Percentiles rank a stretch among this genome's conserved stretches.
Conservation (phyloP, 2,113 vertebrate genomes). For the Grus americana region DNA sequence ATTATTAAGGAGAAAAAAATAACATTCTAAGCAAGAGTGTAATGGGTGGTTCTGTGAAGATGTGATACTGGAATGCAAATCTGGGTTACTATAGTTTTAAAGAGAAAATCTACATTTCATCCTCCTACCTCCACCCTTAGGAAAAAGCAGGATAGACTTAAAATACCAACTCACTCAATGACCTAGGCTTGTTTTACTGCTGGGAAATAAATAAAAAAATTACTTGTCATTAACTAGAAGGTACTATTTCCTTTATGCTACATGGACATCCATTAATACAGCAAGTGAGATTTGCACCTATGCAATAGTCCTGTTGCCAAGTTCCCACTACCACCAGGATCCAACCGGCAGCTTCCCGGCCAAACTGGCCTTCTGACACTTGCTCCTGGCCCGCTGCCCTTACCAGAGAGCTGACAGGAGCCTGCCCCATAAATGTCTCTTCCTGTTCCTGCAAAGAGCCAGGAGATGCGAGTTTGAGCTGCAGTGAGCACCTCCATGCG, state of each 20-base stretch:
- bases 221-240: neutral
- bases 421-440: neutral
- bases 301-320: neutral
- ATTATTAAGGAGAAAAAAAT: neutral
- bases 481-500: fast-evolving
- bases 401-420: neutral
- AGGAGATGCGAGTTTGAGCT: neutral
- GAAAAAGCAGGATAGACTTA: neutral
- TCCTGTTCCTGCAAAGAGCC: neutral
- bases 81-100: neutral
- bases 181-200: neutral
- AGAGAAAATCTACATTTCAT: neutral
- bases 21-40: neutral
- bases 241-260: neutral
- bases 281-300: neutral
- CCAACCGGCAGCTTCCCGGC: neutral
- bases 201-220: neutral
- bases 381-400: neutral
- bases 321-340: neutral
- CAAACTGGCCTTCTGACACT: neutral
- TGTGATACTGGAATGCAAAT: neutral
- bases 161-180: neutral
- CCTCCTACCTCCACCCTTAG: neutral
- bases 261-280: neutral
- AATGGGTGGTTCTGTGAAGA: neutral